Evolutionary conservation across 2,888 invertebrate species (phyloP), one percentile per base, ranked within the genome.

Genomic region (Acleris emargana): DNA sequence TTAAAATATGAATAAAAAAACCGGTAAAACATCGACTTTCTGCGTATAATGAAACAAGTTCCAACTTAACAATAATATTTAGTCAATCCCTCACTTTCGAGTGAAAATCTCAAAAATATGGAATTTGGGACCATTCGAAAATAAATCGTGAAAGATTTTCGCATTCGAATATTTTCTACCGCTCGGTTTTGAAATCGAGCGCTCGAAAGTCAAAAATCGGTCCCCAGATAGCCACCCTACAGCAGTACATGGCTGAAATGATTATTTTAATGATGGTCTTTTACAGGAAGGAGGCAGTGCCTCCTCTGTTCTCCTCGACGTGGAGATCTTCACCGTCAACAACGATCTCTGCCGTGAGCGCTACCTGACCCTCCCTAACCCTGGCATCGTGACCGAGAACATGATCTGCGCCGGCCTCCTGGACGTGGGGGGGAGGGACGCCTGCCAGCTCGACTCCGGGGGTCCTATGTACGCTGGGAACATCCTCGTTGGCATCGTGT

Each of bases 401-500:
- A 88, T 89, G 87, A 80, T 89, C 69, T 89, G 89, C 68, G 83
- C 80, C 1, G 79, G 79, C n/a, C 59, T 67, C 0, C 55, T 72
- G 3, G 80, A 80, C 11, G 68, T 70, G 0, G 77, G 75, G 0
- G 81, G 81, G 5, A 73, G 77, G 42, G 66, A 74, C n/a, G 73
- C 76, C 5, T 86, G 77, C 64, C 79, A 86, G 80, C 86, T 83
- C 59, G 88, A 93, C 74, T 82, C 83, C 55, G 93, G 92, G 5
- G 88, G 89, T n/a, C 89, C 93, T 18, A 69, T 92, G 67, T 85
- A 82, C 70, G 81, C 77, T 69, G 77, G 74, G 43, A 76, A 83
- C 53, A 76, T 78, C 67, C 76, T 89, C 60, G 81, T 92, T 64
- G 92, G 91, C 25, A 69, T 93, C 67, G 81, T 88, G 45, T 93